phyloP scores from a whole-genome alignment of 2,797 vertebrate species.

The Phalanger gymnotis region DNA sequence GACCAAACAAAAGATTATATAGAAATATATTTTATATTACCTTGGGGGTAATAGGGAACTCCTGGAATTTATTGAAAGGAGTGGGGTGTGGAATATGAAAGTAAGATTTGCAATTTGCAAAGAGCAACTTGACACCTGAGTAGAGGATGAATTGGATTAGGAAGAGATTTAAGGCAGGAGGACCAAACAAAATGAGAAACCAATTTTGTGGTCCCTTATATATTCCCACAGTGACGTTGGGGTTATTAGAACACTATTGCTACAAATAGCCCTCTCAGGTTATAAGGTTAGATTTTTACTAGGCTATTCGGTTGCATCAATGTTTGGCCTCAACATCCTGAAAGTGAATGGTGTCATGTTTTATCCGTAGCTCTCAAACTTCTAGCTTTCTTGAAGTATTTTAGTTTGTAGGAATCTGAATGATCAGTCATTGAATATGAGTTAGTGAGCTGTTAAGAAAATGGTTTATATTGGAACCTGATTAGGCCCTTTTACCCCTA shows the following conservation, averaged over 20 bases:
- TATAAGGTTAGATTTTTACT: background rate
- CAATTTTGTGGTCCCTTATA: background rate
- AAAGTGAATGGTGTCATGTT: background rate
- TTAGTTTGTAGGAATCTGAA: conserved; percentile 49
- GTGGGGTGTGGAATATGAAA: background rate
- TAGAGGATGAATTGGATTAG: background rate
- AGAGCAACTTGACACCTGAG: background rate
- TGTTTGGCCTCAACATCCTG: background rate
- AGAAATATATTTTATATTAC: background rate
- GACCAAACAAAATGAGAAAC: background rate
- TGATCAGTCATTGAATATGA: conserved; percentile 44
- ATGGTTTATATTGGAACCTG: conserved; percentile 9
- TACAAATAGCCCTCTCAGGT: background rate
- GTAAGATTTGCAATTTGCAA: background rate
- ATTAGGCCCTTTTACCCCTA: conserved; percentile 57
- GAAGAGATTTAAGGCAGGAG: background rate
- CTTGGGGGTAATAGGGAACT: background rate
- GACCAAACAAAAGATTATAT: background rate
- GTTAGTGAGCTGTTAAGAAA: conserved; percentile 33
- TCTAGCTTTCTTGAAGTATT: conserved; percentile 32
- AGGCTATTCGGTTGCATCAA: background rate
- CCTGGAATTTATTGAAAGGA: background rate
- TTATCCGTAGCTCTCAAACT: background rate
- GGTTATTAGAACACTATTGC: background rate
- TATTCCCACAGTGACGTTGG: background rate